A percentile compares a stretch with the other conserved stretches of the same genome.
Conservation (phyloP, 2,797 vertebrate genomes). For the Menidia menidia region DNA sequence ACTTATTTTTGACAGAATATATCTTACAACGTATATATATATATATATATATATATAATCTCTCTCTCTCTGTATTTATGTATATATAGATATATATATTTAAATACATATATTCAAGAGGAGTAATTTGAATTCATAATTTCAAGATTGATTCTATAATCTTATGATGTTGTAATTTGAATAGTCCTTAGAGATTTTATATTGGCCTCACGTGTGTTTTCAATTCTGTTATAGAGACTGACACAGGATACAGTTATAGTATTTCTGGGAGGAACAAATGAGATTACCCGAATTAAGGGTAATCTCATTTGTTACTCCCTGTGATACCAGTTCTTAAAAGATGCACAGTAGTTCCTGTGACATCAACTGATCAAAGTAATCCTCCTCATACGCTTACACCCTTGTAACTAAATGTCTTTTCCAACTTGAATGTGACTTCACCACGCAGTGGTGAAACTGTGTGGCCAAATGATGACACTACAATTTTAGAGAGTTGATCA, state of each 20-base stretch:
- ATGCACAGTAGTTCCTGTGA: conserved; percentile 5
- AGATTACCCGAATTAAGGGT: conserved; percentile 18
- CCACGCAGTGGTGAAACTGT: conserved; percentile 23
- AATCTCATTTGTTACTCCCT: conserved; percentile 9
- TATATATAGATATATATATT: too few relatives aligned
- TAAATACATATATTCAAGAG: background rate
- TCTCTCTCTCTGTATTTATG: too few relatives aligned
- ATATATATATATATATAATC: background rate
- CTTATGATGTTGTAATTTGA: conserved; percentile 6
- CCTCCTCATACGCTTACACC: conserved; percentile 11
- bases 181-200: conserved; percentile 1
- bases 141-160: conserved; percentile 12
- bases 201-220: conserved; percentile 3
- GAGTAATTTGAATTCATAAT: background rate
- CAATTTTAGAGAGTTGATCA: conserved; percentile 23
- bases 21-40: background rate
- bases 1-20: too few relatives aligned
- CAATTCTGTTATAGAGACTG: conserved; percentile 7
- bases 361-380: conserved; percentile 22
- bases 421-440: conserved; percentile 13
- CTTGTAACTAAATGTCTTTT: conserved; percentile 1
- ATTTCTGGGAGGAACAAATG: conserved; percentile 21
- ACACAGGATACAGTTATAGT: background rate
- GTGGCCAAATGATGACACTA: conserved; percentile 8
- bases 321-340: conserved; percentile 10